Evolutionary conservation across 2,888 invertebrate species (phyloP), one percentile per base, ranked within the genome.

Genomic region (Leptura quadrifasciata): DNA sequence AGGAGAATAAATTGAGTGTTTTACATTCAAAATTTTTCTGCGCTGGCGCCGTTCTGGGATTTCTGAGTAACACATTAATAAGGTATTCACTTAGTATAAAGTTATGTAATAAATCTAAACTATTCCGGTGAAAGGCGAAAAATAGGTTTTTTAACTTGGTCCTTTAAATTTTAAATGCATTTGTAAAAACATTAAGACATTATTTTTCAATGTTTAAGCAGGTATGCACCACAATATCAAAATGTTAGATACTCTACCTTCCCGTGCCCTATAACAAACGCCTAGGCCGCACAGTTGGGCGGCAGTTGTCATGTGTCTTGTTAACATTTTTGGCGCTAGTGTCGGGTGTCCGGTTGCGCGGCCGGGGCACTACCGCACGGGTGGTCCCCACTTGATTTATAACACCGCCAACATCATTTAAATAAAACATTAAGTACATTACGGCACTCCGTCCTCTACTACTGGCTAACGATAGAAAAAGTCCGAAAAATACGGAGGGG

Each of bases 291-390:
- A 57, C 84, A 86, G 88, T 87, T 88, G 88, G 88, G 88, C 87
- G 31, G 35, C 58, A 27, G 69, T 21, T 31, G 69, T 20, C 58
- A 35, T 88, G 88, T 88, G 88, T 88, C 89, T 89, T 89, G 89
- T 89, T 89, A 89, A 89, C 89, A 89, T 89, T 89, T 89, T 89
- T 89, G 88, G 89, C 89, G 89, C 88, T 88, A 87, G 88, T 87
- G 82, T 87, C 87, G 87, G 88, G 88, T 88, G 88, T 88, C 88
- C 88, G 86, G 88, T 87, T 87, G 87, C 87, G 84, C 86, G 86
- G 83, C 85, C 82, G 81, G 84, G 83, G 85, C 85, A 83, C 86
- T 81, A 84, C 86, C 86, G 86, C 86, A 85, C 87, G 88, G 88
- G 88, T 88, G 88, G 88, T 88, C 87, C 83, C 83, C 84, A 72